Base-by-base conservation (phyloP, 2,888 invertebrate genomes). In the Drosophila siamana region DNA sequence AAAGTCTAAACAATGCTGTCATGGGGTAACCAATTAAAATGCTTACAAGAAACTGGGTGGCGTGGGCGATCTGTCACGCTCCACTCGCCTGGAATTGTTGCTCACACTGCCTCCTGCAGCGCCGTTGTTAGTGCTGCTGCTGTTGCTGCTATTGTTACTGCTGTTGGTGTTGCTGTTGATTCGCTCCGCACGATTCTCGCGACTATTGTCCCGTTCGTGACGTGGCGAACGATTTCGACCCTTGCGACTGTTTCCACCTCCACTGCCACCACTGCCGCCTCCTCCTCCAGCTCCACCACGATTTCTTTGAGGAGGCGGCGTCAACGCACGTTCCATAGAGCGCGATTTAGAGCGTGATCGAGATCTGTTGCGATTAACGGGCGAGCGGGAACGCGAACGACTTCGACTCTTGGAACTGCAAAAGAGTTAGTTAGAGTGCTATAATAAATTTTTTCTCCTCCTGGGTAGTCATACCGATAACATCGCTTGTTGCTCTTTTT, bases 41-140 rank as follows among this genome's bases (percentile, higher is more conserved):
- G 11, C 0, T 94, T 88, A 96, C 96, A 95, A 93, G 86, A 96
- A 96, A 88, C 95, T 95, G 36, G 97, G 96, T 11, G 97, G 97
- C 9, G 92, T 91, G 30, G 91, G 61, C 15, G 92, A 92, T 68
- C 91, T 80, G 15, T 94, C 94, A 50, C 93, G 93, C 52, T 93
- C 93, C 47, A 86, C 73, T n/a, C 93, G 91, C 33, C 91, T 86
- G 16, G 87, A 88, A 44, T 75, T 88, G 60, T 65, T 79, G 36
- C 92, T 93, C 41, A 88, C 92, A 40, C 71, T 73, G 4, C 66
- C 56, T 41, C 5, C 59, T 41, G 4, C n/a, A 16, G 38, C n/a
- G 11, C 13, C 22, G 46, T 74, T 82, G 46, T 75, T 61, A 11
- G 26, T 67, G 13, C 16, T 70, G 6, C 24, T 82, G 13, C 54